Percentiles rank a stretch among this genome's conserved stretches.
These are phyloP conservation scores for Lutjanus erythropterus DNA, from an alignment of 2,113 vertebrate species.

Conservation along the genomic window DNA sequence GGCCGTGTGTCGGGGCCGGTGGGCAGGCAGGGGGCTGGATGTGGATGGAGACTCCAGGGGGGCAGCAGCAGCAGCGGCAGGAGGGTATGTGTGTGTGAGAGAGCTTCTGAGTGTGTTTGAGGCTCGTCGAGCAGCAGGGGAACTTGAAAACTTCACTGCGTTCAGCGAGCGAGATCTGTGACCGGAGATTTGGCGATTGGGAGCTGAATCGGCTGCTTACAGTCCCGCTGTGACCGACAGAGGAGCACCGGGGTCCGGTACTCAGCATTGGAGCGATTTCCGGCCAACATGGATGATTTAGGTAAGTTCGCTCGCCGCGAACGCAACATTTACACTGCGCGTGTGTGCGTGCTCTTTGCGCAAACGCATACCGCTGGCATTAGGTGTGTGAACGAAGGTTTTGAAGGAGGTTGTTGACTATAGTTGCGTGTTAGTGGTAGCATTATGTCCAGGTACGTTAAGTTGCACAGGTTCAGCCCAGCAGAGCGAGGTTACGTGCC, in stretches of 20 bases:
- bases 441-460: conserved; percentile 11
- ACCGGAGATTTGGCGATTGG: background rate
- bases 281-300: conserved; percentile 83
- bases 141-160: conserved; percentile 76
- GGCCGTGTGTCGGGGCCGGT: background rate
- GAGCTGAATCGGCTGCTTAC: conserved; percentile 34
- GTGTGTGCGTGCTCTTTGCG: background rate
- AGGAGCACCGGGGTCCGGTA: conserved; percentile 61
- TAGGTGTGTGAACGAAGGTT: background rate
- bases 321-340: conserved; percentile 41
- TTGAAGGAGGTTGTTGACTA: background rate
- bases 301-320: conserved; percentile 71
- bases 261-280: conserved; percentile 68
- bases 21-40: conserved; percentile 54
- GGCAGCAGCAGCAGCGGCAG: conserved; percentile 30
- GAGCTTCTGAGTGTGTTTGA: conserved; percentile 38
- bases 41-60: conserved; percentile 54
- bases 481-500: conserved; percentile 1
- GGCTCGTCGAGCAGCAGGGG: conserved; percentile 57
- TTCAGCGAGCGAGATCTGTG: conserved; percentile 7
- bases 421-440: background rate
- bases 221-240: conserved; percentile 52
- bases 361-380: background rate
- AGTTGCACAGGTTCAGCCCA: conserved; percentile 31
- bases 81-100: conserved; percentile 15